Conservation (phyloP, 2,888 invertebrate species). For the Papilio demoleus region DNA sequence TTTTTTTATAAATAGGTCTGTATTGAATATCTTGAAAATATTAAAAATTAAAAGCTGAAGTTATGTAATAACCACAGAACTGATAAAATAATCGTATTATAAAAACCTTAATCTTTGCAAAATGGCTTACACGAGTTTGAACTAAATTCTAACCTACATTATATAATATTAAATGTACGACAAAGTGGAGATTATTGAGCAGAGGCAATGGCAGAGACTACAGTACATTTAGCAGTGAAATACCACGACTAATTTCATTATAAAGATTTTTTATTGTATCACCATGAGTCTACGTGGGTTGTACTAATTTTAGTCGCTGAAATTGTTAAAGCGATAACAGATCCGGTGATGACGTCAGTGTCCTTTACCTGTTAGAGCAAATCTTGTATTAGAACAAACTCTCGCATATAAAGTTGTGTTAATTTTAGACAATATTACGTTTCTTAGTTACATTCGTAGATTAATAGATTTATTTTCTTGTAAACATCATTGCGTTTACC, state of each 20-base stretch:
- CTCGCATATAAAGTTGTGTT: neutral
- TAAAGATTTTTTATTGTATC: neutral
- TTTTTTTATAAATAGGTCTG: too few relatives aligned
- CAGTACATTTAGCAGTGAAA: neutral
- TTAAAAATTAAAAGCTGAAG: too few relatives aligned
- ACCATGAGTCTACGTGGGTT: constrained; percentile 17
- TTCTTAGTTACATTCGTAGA: neutral
- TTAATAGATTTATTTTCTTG: neutral
- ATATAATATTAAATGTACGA: too few relatives aligned
- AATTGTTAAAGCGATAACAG: constrained; percentile 30
- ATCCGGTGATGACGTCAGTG: constrained; percentile 28
- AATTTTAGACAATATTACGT: constrained; percentile 8
- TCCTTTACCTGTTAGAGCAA: constrained; percentile 7
- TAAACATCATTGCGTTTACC: neutral
- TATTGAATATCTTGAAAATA: too few relatives aligned
- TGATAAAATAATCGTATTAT: constrained; percentile 2
- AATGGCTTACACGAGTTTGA: neutral
- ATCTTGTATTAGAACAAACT: constrained; percentile 8
- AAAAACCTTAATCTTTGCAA: constrained; percentile 17
- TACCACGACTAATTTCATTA: neutral
- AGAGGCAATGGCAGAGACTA: neutral
- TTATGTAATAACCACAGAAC: neutral
- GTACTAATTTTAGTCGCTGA: constrained; percentile 36
- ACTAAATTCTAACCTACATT: constrained; percentile 6
- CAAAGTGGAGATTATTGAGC: too few relatives aligned